Evolutionary conservation across 2,113 vertebrate genomes (phyloP), one percentile per base, ranked within the genome.

Genomic region (Nesogale talazaci): DNA sequence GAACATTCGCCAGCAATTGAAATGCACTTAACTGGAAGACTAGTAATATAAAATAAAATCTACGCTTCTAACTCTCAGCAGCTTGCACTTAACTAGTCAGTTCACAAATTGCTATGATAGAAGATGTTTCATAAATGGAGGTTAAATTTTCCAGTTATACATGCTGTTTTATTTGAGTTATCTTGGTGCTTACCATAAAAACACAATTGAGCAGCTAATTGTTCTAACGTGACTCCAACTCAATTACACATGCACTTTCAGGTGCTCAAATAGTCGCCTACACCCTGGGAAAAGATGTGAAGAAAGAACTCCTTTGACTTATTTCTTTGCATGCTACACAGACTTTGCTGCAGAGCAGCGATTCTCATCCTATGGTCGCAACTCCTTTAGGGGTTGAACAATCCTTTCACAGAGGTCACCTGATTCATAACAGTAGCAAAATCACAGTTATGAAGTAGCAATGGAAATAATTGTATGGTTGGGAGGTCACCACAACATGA

Each of bases 61-160:
- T 46, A 15, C 63, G 46, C 52, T 76, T 75, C 5, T 76, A 67
- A 67, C 88, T 93, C 29, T 46, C 52, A 70, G 17, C 4, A 88
- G 61, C 17, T 83, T 92, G 40, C 9, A 83, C 61, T 89, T 96
- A 90, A 83, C n/a, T 42, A 78, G 2, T 72, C n/a, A 83, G 15
- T 22, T 90, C n/a, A 72, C 15, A 56, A 63, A 77, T 61, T 15
- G 2, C 38, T 86, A 23, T 22, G 19, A 38, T 31, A 36, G 14
- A 57, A 8, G 34, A 10, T 75, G 83, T 46, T 83, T 83, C 19
- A 69, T 52, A 38, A 7, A 15, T 61, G 11, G 22, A 69, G 40
- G 40, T 56, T 88, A 79, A 88, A 67, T 88, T 20, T 29, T 87
- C 31, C 76, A 56, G 15, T 25, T 82, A 59, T 19, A 34, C 22